Evolutionary conservation across 1,140 invertebrate species (phyloP).

Genomic region (Atta colombica): DNA sequence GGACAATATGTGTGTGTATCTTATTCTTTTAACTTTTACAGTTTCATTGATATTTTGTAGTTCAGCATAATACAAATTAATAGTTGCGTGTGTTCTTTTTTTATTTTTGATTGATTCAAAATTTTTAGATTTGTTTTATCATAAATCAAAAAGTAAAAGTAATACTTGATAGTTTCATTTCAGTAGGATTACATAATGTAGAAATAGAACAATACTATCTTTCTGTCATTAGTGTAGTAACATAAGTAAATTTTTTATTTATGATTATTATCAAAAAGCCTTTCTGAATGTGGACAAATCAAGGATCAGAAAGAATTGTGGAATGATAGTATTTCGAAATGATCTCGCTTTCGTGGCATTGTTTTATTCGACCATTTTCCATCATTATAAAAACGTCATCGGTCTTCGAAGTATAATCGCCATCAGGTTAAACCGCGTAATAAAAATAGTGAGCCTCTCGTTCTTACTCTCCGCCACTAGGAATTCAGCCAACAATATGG

Average conservation of each 20-base stretch:
- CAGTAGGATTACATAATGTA: background rate
- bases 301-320: background rate
- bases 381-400: conserved; percentile 70
- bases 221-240: background rate
- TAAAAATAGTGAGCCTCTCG: conserved; percentile 67
- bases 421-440: conserved; percentile 73
- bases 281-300: background rate
- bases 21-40: background rate
- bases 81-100: background rate
- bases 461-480: conserved; percentile 16
- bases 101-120: background rate
- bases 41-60: background rate
- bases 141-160: background rate
- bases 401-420: conserved; percentile 70
- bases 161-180: background rate
- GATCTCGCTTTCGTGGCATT: conserved; percentile 3
- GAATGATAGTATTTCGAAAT: background rate
- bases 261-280: background rate
- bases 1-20: background rate
- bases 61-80: background rate
- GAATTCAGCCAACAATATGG: conserved; percentile 74
- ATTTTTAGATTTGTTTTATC: background rate
- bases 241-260: background rate
- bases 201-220: background rate
- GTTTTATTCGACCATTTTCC: conserved; percentile 12